These are phyloP conservation scores for Neelides sp. DNA, from an alignment of 1,140 invertebrate species.

Conservation along the genomic window DNA sequence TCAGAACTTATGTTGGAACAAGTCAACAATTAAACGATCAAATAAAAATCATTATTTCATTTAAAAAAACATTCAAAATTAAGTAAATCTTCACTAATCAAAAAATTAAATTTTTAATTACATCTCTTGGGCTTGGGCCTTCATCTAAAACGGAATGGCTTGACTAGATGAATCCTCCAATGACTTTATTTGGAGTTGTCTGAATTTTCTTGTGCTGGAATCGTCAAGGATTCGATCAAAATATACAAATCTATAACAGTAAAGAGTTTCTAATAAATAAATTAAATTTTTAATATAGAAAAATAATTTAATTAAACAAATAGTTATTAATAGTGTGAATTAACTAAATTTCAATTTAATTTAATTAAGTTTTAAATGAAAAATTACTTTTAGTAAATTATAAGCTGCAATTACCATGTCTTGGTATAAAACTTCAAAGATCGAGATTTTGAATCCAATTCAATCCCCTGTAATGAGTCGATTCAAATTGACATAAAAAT, in stretches of 20 bases:
- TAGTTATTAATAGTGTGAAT: conserved; percentile 3
- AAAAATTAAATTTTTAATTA: no score
- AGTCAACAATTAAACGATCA: no score
- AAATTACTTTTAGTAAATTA: conserved; percentile 54
- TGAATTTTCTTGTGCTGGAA: conserved; percentile 39
- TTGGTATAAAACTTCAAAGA: conserved; percentile 48
- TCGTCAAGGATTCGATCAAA: conserved; percentile 48
- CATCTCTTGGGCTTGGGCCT: no score
- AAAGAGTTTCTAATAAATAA: conserved; percentile 51
- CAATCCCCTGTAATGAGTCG: conserved; percentile 58
- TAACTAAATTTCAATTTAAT: not conserved
- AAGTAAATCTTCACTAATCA: no score
- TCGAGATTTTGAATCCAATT: conserved; percentile 41
- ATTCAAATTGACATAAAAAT: conserved; percentile 60
- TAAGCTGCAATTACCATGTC: conserved; percentile 67
- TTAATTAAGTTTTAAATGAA: conserved; percentile 12
- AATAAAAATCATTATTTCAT: no score
- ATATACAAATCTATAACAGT: conserved; percentile 61
- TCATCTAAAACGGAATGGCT: conserved; percentile 5
- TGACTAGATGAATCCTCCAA: not conserved
- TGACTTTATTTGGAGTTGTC: conserved; percentile 27
- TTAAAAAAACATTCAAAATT: no score
- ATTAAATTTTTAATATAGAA: conserved; percentile 2
- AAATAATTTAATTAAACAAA: conserved; percentile 7
- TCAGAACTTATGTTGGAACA: no score